phyloP scores from a whole-genome alignment of 1,140 invertebrate genomes.

The Vollenhovia emeryi region DNA sequence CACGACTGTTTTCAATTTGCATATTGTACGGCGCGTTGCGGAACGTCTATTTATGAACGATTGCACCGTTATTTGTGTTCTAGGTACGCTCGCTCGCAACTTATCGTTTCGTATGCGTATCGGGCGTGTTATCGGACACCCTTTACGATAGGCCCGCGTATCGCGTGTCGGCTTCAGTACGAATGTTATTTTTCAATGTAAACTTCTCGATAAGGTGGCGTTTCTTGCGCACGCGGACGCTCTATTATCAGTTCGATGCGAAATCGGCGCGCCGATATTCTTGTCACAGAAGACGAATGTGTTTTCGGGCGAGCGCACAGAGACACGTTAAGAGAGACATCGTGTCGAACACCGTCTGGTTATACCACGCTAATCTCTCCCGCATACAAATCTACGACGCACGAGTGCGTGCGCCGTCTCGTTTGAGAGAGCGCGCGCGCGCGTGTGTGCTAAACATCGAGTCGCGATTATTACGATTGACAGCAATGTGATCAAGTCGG shows the following conservation, averaged over 20 bases:
- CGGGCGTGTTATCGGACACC: constrained; percentile 32
- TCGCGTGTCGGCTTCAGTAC: not conserved
- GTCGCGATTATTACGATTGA: constrained; percentile 41
- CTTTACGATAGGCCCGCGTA: not conserved
- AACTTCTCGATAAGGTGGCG: not conserved
- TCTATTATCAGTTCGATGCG: not conserved
- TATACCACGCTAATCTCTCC: constrained; percentile 35
- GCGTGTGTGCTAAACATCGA: constrained; percentile 5
- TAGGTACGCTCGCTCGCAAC: constrained; percentile 6
- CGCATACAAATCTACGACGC: constrained; percentile 17
- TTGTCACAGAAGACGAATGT: not conserved
- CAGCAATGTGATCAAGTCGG: constrained; percentile 5
- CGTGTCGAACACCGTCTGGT: constrained; percentile 1
- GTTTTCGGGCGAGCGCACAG: not conserved
- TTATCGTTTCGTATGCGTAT: constrained; percentile 1
- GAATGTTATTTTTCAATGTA: constrained; percentile 1
- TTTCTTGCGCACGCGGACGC: not conserved
- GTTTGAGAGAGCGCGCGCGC: constrained; percentile 5
- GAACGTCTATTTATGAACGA: constrained; percentile 51
- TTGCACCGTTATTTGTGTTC: constrained; percentile 45
- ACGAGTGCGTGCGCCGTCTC: not conserved
- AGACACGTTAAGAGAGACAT: not conserved
- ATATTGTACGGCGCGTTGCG: constrained; percentile 29
- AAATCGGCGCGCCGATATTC: not conserved
- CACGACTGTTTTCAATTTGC: constrained; percentile 38